Evolutionary conservation across 2,113 vertebrate species (phyloP).

Genomic region (Vanacampus margaritifer): DNA sequence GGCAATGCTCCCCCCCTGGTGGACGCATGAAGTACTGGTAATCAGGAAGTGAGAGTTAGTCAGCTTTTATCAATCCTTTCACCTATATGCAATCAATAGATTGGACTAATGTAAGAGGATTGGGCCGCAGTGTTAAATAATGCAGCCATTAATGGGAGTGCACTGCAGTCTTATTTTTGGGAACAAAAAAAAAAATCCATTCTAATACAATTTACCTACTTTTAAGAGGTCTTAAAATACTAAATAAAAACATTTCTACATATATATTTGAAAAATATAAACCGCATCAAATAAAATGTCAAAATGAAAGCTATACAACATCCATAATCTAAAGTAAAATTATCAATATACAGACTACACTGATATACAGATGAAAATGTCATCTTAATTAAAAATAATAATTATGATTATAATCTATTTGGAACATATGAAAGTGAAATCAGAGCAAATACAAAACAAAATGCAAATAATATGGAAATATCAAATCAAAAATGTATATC

Average conservation of each 20-base stretch:
- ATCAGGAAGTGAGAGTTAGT: constrained; percentile 32
- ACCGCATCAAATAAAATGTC: no score
- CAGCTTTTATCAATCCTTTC: constrained; percentile 18
- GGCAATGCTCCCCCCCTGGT: constrained; percentile 32
- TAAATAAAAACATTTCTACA: not conserved
- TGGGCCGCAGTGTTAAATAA: constrained; percentile 28
- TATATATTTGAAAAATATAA: no score
- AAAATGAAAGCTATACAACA: not conserved
- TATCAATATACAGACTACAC: not conserved
- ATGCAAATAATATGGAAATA: no score
- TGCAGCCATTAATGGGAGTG: constrained; percentile 20
- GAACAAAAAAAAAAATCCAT: not conserved
- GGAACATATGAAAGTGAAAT: no score
- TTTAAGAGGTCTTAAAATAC: not conserved
- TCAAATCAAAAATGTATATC: no score
- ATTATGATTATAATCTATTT: no score
- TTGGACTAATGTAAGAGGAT: constrained; percentile 39
- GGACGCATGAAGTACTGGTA: not conserved
- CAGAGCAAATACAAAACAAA: no score
- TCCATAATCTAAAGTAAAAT: not conserved
- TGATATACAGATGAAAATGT: no score
- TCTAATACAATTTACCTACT: not conserved
- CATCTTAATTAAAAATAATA: no score
- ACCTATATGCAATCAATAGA: constrained; percentile 53
- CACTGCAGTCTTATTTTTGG: not conserved